These are phyloP conservation scores for Musca domestica DNA, from an alignment of 1,140 invertebrate genomes.

Conservation along the genomic window DNA sequence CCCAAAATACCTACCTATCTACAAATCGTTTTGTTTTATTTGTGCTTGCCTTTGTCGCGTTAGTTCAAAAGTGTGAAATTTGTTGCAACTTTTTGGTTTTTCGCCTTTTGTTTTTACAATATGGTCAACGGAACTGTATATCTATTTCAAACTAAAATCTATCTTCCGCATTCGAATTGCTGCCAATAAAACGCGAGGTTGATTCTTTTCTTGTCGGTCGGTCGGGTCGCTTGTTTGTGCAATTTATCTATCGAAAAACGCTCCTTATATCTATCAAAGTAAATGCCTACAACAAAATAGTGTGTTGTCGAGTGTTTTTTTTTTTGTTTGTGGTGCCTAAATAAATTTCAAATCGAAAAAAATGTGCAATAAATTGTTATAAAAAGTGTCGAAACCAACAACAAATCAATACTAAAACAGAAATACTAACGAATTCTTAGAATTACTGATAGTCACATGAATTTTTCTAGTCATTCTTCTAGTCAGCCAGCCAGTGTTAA, in stretches of 20 bases:
- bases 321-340: not conserved
- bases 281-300: not conserved
- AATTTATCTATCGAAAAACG: no score
- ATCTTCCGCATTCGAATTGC: constrained; percentile 11
- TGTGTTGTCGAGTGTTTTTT: not conserved
- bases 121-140: not conserved
- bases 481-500: not conserved
- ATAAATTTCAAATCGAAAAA: not conserved
- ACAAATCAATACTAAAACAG: no score
- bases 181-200: constrained; percentile 10
- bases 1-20: no score
- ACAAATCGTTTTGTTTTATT: no score
- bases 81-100: not conserved
- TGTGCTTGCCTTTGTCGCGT: no score
- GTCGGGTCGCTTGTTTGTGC: no score
- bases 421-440: not conserved
- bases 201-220: no score
- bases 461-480: not conserved
- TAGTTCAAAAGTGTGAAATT: no score
- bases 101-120: not conserved
- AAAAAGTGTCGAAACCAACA: no score
- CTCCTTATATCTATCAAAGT: no score
- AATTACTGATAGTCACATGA: constrained; percentile 16
- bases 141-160: not conserved
- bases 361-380: constrained; percentile 13